These are phyloP conservation scores for Halocynthia roretzi DNA, from an alignment of 23 tunicate genomes.

Conservation along the genomic window DNA sequence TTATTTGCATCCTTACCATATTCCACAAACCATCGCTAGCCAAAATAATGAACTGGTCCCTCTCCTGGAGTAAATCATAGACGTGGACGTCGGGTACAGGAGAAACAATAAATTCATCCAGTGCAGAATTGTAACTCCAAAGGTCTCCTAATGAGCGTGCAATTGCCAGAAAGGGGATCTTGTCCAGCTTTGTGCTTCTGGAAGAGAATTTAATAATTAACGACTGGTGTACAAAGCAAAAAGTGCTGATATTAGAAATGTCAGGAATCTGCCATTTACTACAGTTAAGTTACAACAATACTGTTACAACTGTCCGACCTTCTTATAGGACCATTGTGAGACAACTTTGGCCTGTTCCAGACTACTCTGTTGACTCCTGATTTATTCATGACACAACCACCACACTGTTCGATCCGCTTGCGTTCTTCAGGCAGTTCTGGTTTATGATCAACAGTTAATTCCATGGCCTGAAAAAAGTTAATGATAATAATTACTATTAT, in stretches of 20 bases:
- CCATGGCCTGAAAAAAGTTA: constrained; percentile 27
- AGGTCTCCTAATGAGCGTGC: constrained; percentile 91
- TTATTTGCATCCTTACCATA: constrained; percentile 52
- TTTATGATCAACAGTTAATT: constrained; percentile 90
- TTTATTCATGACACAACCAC: constrained; percentile 94
- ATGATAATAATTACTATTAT: background rate
- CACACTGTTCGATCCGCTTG: constrained; percentile 78
- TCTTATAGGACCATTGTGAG: constrained; percentile 81
- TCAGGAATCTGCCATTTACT: too few species aligned
- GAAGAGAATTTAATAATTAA: background rate
- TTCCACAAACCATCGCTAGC: constrained; percentile 96
- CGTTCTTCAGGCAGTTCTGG: constrained; percentile 80
- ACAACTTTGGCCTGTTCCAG: constrained; percentile 83
- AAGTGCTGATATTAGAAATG: too few species aligned
- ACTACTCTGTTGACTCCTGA: constrained; percentile 94
- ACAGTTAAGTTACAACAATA: background rate
- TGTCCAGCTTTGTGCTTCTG: constrained; percentile 90
- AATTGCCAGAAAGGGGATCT: constrained; percentile 93
- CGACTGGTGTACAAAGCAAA: too few species aligned
- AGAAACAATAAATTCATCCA: constrained; percentile 76
- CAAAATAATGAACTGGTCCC: constrained; percentile 70
- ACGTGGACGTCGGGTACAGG: constrained; percentile 89
- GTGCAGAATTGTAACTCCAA: constrained; percentile 88
- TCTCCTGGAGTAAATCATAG: constrained; percentile 48
- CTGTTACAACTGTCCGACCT: background rate